Evolutionary conservation across 2,888 invertebrate species (phyloP), one percentile per base, ranked within the genome.

Genomic region (Chloromyia formosa): DNA sequence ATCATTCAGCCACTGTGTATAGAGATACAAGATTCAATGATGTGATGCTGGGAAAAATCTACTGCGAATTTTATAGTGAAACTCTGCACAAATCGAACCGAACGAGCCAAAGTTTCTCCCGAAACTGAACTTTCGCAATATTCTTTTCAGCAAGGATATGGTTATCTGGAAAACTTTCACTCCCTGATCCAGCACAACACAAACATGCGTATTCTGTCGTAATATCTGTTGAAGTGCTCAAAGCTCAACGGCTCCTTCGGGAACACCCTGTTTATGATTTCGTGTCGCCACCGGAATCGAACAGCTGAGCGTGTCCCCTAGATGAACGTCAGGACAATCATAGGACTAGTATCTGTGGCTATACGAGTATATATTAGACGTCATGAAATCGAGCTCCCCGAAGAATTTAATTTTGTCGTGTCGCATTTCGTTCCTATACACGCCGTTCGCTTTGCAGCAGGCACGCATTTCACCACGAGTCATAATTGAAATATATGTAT

Each of bases 61-160:
- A 49, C 66, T 45, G 66, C 66, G 22, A n/a, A 66, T 49, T 16
- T 22, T 45, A 20, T 45, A 22, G 22, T 45, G 66, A 66, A 66
- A 23, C 66, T 64, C 42, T 45, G 14, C 23, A 49, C 5, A 22
- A 27, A n/a, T 56, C 35, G 56, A 22, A 58, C 71, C 71, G 71
- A 71, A 71, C 71, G 16, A 56, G 71, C 71, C 40, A 71, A 71
- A 71, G 18, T 71, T 71, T 71, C 56, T 56, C 56, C 58, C 16
- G n/a, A 58, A 71, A 71, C 71, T 71, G 40, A 71, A 66, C 66
- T 66, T 66, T 66, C n/a, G 1, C 9, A 62, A 42, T 62, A 35
- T 62, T n/a, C n/a, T 62, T 4, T 10, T 10, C 27, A 42, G 35
- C 66, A 66, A 66, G 66, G 49, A 66, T 49, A 66, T 66, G 18